A percentile compares a stretch with the other conserved stretches of the same genome.
Evolutionary conservation across 2,888 invertebrate genomes (phyloP).

Genomic region (Gymnoscelis rufifasciata): DNA sequence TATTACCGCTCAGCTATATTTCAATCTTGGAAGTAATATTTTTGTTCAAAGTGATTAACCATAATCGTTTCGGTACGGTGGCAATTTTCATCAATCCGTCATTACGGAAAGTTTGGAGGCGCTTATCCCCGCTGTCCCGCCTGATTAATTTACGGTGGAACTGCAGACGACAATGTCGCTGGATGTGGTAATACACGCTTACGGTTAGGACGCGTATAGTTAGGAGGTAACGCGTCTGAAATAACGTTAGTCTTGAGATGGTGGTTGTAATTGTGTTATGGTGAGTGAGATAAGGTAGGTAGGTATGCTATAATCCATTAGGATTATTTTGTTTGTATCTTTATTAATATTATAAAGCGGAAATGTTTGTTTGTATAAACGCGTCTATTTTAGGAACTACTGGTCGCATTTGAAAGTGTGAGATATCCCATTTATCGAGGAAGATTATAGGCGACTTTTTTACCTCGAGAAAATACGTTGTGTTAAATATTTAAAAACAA

Average conservation of each 20-base stretch:
- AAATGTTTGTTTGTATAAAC: no score
- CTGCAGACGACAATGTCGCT: constrained; percentile 24
- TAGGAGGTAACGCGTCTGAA: background rate
- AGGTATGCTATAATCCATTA: no score
- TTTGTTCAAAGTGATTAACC: constrained; percentile 39
- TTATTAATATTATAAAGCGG: no score
- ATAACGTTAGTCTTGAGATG: background rate
- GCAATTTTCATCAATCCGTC: constrained; percentile 60
- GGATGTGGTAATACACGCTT: constrained; percentile 8
- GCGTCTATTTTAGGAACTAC: no score
- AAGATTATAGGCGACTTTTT: no score
- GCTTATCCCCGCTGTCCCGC: constrained; percentile 55
- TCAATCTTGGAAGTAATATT: constrained; percentile 23
- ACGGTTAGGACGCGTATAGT: no score
- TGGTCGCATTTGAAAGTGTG: no score
- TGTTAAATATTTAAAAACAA: no score
- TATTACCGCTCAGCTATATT: background rate
- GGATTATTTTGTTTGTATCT: no score
- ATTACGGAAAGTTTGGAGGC: constrained; percentile 58
- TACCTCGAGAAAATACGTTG: no score
- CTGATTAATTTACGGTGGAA: constrained; percentile 56
- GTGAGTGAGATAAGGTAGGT: background rate
- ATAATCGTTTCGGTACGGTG: constrained; percentile 39
- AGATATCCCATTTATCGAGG: no score
- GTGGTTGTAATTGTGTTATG: no score